phyloP scores from a whole-genome alignment of 2,797 vertebrate genomes.

The Sorex maritimensis region DNA sequence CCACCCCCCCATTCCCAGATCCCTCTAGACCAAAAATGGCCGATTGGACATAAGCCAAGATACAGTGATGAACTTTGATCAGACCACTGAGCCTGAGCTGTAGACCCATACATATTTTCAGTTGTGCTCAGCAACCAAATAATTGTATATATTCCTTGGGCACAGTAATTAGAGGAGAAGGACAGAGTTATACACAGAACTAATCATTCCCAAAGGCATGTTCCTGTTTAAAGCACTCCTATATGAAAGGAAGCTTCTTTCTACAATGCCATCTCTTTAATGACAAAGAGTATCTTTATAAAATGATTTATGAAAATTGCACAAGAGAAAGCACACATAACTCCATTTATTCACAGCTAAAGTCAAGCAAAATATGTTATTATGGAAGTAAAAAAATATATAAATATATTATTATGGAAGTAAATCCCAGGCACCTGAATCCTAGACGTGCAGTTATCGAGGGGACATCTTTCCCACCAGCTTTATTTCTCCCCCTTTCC shows the following conservation, averaged over 20 bases:
- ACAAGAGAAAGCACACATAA: background rate
- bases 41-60: background rate
- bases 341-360: background rate
- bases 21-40: background rate
- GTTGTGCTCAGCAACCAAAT: constrained; percentile 8
- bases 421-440: background rate
- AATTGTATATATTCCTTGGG: background rate
- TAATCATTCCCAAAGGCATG: too few species aligned
- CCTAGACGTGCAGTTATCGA: background rate
- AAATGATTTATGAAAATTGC: background rate
- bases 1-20: background rate
- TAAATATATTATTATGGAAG: background rate
- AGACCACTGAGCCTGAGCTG: background rate
- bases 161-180: background rate
- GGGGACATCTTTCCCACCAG: background rate
- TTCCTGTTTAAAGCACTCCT: too few species aligned
- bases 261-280: too few species aligned
- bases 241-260: too few species aligned
- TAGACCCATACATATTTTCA: background rate
- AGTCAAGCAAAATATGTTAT: background rate
- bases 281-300: background rate
- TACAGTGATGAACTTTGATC: background rate
- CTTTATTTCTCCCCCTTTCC: background rate
- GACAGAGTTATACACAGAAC: background rate
- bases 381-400: too few species aligned